Percentiles rank a stretch among this genome's conserved stretches.
phyloP scores from a whole-genome alignment of 2,113 vertebrate genomes.

The Piprites chloris region DNA sequence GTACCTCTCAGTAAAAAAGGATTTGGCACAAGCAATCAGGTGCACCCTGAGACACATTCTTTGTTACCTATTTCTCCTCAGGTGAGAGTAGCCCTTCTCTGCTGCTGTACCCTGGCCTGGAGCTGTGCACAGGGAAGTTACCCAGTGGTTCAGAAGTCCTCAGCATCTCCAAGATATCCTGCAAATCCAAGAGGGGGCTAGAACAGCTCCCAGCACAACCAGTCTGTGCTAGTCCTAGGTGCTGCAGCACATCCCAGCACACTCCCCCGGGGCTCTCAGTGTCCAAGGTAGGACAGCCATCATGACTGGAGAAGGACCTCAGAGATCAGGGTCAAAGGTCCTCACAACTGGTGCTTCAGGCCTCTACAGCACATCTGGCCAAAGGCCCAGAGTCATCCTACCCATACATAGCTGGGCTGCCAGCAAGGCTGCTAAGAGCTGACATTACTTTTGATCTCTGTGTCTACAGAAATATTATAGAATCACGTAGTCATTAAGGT shows the following conservation, averaged over 20 bases:
- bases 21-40: background rate
- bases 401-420: background rate
- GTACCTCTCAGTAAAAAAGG: background rate
- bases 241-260: background rate
- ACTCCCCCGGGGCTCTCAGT: too few relatives aligned
- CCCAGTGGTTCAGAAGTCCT: background rate
- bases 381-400: background rate
- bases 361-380: background rate
- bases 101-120: background rate
- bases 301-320: background rate
- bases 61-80: background rate
- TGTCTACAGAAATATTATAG: background rate
- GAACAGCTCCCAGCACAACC: background rate
- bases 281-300: background rate
- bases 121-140: background rate
- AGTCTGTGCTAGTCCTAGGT: background rate
- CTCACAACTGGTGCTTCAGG: background rate
- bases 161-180: background rate
- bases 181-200: background rate
- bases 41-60: background rate
- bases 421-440: background rate
- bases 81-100: background rate
- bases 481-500: background rate
- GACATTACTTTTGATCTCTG: background rate
- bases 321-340: background rate